Evolutionary conservation across 1,140 invertebrate species (phyloP), one percentile per base, ranked within the genome.

Genomic region (Drosophila ironensis): DNA sequence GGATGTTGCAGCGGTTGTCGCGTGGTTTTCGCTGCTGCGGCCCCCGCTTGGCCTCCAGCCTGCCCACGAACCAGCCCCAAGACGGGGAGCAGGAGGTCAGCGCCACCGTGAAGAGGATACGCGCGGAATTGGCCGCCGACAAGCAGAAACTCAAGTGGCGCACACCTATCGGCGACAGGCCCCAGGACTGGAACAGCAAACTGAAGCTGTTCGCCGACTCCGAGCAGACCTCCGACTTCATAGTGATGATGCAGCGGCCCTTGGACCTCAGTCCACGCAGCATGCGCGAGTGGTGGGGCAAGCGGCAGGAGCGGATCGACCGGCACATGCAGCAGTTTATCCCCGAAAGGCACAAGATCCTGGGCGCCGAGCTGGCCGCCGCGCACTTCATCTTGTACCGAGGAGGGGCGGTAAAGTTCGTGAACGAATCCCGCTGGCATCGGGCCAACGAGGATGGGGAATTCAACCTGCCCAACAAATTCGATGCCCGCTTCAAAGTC

Each of bases 311-410:
- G 47, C 47, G 82, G 2, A 59, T 76, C 3, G 82, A 90, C 47
- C 90, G 88, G 11, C 56, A 73, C 16, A 28, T 88, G 48, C 92
- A 93, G 67, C 75, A 78, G 38, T 92, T 90, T 68, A 87, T 91
- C 12, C 87, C 90, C 5, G 82, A 92, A 16, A 77, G 92, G 3
- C 87, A 92, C 69, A 56, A 91, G 69, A 90, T 87, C 40, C 66
- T 94, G 2, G 96, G 96, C 0, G 90, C 91, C 52, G 93, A 97
- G 82, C 86, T 97, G 60, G 94, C 95, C 12, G 92, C 93, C 1
- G 94, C 95, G 9, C 94, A 95, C 90, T 96, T 96, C 75, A 68
- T 96, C 30, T 74, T 95, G 1, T 88, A 90, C 71, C 89, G 93
- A 20, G 93, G 92, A 11, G 95, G 94, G 1, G 92, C 92, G 54